These are phyloP conservation scores for Encarsia formosa DNA, from an alignment of 2,888 invertebrate species.

Conservation along the genomic window DNA sequence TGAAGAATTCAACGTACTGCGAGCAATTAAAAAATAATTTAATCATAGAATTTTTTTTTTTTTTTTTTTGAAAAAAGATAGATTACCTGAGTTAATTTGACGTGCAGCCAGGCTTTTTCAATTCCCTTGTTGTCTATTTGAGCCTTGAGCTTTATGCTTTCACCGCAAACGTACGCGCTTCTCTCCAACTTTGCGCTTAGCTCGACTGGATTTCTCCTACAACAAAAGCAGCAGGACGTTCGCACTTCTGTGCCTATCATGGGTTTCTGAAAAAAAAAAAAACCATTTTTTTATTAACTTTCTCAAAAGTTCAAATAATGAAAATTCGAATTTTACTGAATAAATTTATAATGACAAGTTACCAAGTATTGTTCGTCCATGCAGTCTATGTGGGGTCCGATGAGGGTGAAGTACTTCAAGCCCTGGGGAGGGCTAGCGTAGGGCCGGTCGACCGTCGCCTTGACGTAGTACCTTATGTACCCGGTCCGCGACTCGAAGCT, in stretches of 20 bases:
- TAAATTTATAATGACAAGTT: background rate
- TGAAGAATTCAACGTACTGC: slow-evolving; percentile 72
- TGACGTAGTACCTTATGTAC: slow-evolving; percentile 70
- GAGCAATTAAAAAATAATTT: slow-evolving; percentile 11
- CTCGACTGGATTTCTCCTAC: slow-evolving; percentile 65
- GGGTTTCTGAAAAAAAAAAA: slow-evolving; percentile 57
- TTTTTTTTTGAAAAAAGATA: background rate
- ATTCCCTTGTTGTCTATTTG: slow-evolving; percentile 68
- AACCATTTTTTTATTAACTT: background rate
- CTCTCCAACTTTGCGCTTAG: slow-evolving; percentile 66
- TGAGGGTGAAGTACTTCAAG: slow-evolving; percentile 74
- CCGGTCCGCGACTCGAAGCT: slow-evolving; percentile 73
- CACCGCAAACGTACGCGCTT: slow-evolving; percentile 71
- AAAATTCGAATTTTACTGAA: background rate
- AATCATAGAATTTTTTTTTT: background rate
- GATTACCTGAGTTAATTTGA: slow-evolving; percentile 56
- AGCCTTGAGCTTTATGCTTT: slow-evolving; percentile 64
- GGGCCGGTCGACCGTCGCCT: slow-evolving; percentile 70
- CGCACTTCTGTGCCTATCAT: slow-evolving; percentile 62
- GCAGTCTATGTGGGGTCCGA: slow-evolving; percentile 75
- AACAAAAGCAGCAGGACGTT: slow-evolving; percentile 69
- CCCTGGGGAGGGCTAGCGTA: slow-evolving; percentile 76
- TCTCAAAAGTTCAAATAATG: background rate
- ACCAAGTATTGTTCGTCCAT: slow-evolving; percentile 77
- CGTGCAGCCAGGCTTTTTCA: slow-evolving; percentile 57